phyloP scores from a whole-genome alignment of 2,113 vertebrate genomes.

The Emydocephalus ijimae region DNA sequence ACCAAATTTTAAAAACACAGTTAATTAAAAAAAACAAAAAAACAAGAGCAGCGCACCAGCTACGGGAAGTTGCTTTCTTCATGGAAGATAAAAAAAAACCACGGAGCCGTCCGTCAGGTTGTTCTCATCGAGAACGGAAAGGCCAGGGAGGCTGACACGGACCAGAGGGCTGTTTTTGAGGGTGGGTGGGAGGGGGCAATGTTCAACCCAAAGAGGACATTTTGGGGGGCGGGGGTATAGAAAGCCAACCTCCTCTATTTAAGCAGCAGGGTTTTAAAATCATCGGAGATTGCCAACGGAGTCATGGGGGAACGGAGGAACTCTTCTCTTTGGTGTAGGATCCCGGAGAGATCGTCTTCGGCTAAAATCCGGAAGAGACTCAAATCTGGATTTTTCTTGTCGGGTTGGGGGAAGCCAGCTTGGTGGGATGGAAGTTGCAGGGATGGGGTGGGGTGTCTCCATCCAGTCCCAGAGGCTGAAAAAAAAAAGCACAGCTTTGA shows the following conservation, averaged over 20 bases:
- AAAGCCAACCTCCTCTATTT: neutral
- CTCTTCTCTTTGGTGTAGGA: neutral
- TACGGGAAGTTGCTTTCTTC: slow-evolving; percentile 42
- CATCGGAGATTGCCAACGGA: neutral
- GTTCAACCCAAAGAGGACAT: neutral
- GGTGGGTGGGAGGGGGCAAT: neutral
- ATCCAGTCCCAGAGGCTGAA: neutral
- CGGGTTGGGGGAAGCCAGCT: neutral
- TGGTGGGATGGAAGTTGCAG: too few species aligned
- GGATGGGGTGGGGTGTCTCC: neutral
- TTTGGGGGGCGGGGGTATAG: neutral
- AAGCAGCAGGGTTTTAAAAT: neutral
- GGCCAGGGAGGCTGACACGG: neutral
- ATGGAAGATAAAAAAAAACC: slow-evolving; percentile 51
- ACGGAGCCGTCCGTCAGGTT: neutral
- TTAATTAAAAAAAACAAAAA: neutral
- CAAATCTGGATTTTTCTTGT: neutral
- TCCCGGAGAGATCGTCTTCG: neutral
- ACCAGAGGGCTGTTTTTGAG: neutral
- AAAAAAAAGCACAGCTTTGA: neutral
- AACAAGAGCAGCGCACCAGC: neutral
- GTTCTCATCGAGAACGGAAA: slow-evolving; percentile 25
- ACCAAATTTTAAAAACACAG: neutral
- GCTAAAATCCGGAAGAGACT: neutral
- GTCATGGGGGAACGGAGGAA: too few species aligned